These are phyloP conservation scores for Latrodectus geometricus DNA, from an alignment of 1,140 invertebrate species.

Conservation along the genomic window DNA sequence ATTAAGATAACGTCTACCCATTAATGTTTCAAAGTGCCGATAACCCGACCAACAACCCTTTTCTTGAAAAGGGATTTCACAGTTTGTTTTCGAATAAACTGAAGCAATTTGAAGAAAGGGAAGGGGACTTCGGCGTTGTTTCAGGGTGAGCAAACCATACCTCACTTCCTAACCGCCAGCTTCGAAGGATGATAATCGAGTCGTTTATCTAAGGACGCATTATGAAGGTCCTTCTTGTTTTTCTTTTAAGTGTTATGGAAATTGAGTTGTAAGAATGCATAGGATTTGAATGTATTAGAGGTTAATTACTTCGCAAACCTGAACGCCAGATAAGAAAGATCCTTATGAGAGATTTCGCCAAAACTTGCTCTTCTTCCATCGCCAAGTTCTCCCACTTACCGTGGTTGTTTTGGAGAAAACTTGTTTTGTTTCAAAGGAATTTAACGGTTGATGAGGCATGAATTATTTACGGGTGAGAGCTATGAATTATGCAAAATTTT, in stretches of 20 bases:
- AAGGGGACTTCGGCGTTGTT: not conserved
- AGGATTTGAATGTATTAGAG: slow-evolving; percentile 37
- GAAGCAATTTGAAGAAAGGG: not conserved
- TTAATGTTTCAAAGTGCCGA: slow-evolving; percentile 6
- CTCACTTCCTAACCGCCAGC: not conserved
- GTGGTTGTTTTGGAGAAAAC: not conserved
- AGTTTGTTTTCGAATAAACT: not conserved
- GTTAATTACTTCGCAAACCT: slow-evolving; percentile 17
- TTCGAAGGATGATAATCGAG: too few relatives aligned
- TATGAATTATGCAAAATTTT: slow-evolving; percentile 1
- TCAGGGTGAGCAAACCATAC: not conserved
- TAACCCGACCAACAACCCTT: not conserved
- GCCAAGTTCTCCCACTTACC: too few relatives aligned
- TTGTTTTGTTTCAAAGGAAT: not conserved
- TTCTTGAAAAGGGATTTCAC: not conserved
- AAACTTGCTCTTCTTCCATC: not conserved
- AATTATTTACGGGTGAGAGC: not conserved
- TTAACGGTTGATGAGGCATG: not conserved
- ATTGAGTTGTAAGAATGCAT: slow-evolving; percentile 19
- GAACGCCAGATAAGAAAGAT: not conserved
- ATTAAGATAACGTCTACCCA: slow-evolving; percentile 27
- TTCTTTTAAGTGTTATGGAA: not conserved
- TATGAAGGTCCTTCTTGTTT: not conserved
- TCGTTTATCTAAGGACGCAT: too few relatives aligned
- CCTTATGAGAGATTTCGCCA: not conserved